Evolutionary conservation across 2,113 vertebrate genomes (phyloP), one percentile per base, ranked within the genome.

Genomic region (Nibea coibor): DNA sequence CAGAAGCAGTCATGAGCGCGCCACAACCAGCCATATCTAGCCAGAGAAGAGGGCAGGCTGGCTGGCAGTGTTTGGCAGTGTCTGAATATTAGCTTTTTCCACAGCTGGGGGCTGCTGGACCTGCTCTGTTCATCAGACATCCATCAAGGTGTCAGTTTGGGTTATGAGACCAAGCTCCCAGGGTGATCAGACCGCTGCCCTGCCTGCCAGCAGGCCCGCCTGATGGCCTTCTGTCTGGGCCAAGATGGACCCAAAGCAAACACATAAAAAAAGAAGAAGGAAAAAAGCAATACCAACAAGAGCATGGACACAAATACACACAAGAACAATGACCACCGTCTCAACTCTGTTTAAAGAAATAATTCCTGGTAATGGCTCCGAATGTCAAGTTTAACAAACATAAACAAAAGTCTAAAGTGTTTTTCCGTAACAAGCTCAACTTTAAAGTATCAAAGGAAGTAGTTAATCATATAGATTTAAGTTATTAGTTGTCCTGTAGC

Each of bases 121-220:
- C 89, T 80, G 84, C 84, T 89, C 84, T 28, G 81, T 80, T 90
- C 91, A 90, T 88, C 91, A 90, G 84, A 87, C 91, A 93, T 93
- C 91, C 89, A 93, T 95, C 94, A 94, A 90, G 84, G 88, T 94
- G 92, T 93, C 93, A 91, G 83, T 85, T 80, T 86, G 89, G 89
- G 92, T 92, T 94, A 90, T 90, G 87, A 88, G 90, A 88, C 67
- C 80, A 50, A 75, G 86, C 79, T 93, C 90, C 89, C 88, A 66
- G 86, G 87, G 85, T 82, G 88, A 88, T 88, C 85, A 77, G 89
- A 86, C 80, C 62, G 22, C 87, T 62, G 82, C 73, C 71, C 78
- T 74, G 80, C 59, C 85, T 90, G 87, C 84, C 85, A 90, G 83
- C 76, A 67, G 79, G 82, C 65, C 86, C 67, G 80, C 89, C 82